These are phyloP conservation scores for Biston betularia DNA, from an alignment of 2,888 invertebrate species.

Conservation along the genomic window DNA sequence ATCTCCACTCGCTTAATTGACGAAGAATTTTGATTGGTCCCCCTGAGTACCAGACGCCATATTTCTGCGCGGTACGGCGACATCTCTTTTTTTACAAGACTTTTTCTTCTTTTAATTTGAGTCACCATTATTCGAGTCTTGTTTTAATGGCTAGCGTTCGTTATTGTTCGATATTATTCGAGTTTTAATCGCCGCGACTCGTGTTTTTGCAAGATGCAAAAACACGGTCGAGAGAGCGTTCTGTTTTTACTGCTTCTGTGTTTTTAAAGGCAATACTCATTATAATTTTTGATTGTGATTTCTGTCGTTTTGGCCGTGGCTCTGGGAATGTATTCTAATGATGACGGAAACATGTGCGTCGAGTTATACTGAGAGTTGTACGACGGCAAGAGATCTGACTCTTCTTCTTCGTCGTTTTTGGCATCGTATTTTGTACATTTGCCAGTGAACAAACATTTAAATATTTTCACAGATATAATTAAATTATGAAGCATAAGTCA, in stretches of 20 bases:
- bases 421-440: no score
- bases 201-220: conserved; percentile 58
- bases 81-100: conserved; percentile 56
- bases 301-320: conserved; percentile 27
- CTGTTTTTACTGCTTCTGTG: conserved; percentile 58
- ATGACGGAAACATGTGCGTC: not conserved
- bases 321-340: conserved; percentile 20
- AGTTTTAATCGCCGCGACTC: conserved; percentile 72
- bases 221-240: conserved; percentile 53
- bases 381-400: not conserved
- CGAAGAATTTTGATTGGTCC: conserved; percentile 85
- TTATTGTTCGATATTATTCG: conserved; percentile 81
- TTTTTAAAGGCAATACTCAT: conserved; percentile 45
- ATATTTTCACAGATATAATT: no score
- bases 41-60: conserved; percentile 66
- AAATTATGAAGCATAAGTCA: no score
- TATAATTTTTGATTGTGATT: conserved; percentile 59
- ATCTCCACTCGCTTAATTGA: conserved; percentile 85
- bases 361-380: not conserved
- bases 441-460: no score
- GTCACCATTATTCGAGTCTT: conserved; percentile 80
- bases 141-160: conserved; percentile 84
- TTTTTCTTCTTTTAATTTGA: conserved; percentile 69
- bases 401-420: not conserved
- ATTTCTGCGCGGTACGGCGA: conserved; percentile 74